Conservation (phyloP, 1,140 invertebrate genomes). For the Ceratosolen fusciceps region DNA sequence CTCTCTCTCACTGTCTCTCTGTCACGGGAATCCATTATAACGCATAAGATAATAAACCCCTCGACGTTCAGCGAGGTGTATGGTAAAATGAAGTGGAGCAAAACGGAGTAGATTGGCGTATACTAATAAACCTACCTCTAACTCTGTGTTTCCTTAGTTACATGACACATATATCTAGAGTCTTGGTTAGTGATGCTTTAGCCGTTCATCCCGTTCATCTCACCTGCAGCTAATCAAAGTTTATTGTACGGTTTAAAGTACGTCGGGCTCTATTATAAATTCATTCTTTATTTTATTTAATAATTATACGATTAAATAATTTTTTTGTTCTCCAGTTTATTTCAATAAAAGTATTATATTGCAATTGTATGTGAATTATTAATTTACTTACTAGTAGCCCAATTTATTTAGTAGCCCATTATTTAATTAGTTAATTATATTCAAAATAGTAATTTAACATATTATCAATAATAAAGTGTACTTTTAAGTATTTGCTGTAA, state of each 20-base stretch:
- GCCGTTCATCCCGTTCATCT: conserved; percentile 38
- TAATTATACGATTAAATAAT: neutral
- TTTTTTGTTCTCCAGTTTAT: too few species aligned
- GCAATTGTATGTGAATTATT: too few species aligned
- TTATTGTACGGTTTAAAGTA: conserved; percentile 43
- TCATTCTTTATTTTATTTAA: neutral
- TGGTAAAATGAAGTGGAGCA: conserved; percentile 57
- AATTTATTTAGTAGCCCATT: too few species aligned
- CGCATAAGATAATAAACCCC: conserved; percentile 57
- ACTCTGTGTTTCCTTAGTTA: conserved; percentile 58
- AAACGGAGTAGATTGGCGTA: conserved; percentile 57
- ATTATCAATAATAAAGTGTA: too few species aligned
- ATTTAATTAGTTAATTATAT: too few species aligned
- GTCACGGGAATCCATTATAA: conserved; percentile 51
- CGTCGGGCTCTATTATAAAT: neutral
- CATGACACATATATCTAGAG: conserved; percentile 32
- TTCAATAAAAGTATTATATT: too few species aligned
- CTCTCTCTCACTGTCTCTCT: neutral
- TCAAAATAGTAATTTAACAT: too few species aligned
- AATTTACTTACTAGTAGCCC: too few species aligned
- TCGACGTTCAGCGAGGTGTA: conserved; percentile 58
- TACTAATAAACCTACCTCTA: conserved; percentile 58
- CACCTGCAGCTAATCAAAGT: conserved; percentile 54
- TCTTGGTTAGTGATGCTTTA: neutral
- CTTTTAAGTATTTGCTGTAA: too few species aligned